Base-by-base conservation (phyloP, 2,113 vertebrate genomes). In the Salvelinus fontinalis region DNA sequence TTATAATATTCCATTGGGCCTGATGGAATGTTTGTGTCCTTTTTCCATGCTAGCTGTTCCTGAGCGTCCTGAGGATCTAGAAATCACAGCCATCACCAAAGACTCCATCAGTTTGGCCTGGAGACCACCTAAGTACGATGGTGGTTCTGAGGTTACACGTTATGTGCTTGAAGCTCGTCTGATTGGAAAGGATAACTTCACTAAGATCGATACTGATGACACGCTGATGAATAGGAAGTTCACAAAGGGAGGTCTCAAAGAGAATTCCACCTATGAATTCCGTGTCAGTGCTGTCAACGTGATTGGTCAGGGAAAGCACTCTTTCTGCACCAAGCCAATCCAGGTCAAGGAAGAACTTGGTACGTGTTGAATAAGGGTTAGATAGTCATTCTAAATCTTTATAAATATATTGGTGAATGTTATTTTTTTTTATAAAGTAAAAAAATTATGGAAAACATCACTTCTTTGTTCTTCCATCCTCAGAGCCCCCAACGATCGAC, bases 111-210 rank as follows among this genome's bases (percentile, higher is more conserved):
- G 94, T 4, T 85, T 99, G 26, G 86, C 94, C 81, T 99, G 98
- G 97, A 97, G 95, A 76, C 95, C 97, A 70, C 97, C 98, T n/a
- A 99, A 99, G 79, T 99, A 98, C 4, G 95, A 99, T 18, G 98
- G 98, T 4, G 97, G 97, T 5, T 93, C 97, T 0, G 96, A 98
- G 76, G 96, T 99, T 81, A 97, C 95, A 1, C 91, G 91, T 81
- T 99, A 99, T 0, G 83, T 99, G 83, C 92, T 99, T 14, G 96
- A 99, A 91, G 94, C 94, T 27, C 96, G 98, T 70, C 95, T 96
- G 75, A 91, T 98, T 20, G 97, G 98, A 79, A 94, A 95, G 71
- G 98, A 99, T 81, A 96, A 89, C 87, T 99, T 97, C 81, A 89
- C 83, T 24, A 94, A 75, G 69, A 84, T 97, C 51, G 96, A 96